Evolutionary conservation across 2,113 vertebrate species (phyloP).

Genomic region (Hystrix brachyura): DNA sequence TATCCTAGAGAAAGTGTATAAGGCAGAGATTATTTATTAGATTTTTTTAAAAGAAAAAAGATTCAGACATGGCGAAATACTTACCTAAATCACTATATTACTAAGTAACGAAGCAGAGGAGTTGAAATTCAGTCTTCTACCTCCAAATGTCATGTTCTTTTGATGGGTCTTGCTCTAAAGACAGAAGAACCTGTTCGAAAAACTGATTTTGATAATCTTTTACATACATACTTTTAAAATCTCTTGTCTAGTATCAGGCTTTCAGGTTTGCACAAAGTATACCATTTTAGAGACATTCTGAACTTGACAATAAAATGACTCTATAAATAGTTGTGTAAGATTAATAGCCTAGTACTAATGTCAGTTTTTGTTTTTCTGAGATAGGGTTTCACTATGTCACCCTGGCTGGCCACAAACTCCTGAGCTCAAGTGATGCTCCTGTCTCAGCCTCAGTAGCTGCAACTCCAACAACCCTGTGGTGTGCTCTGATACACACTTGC

Average conservation of each 20-base stretch:
- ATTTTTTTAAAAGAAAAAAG: constrained; percentile 37
- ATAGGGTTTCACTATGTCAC: background rate
- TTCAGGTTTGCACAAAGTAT: background rate
- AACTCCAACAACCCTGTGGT: background rate
- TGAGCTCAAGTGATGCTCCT: background rate
- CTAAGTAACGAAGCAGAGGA: background rate
- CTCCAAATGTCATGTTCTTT: constrained; percentile 53
- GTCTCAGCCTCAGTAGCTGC: background rate
- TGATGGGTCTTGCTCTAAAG: background rate
- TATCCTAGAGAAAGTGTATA: background rate
- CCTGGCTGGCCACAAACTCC: background rate
- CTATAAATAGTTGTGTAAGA: background rate
- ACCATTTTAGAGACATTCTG: background rate
- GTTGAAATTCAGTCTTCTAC: constrained; percentile 12
- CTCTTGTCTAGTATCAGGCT: background rate
- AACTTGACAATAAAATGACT: constrained; percentile 22
- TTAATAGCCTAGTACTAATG: background rate
- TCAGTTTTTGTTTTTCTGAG: background rate
- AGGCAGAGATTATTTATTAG: background rate
- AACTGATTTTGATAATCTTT: background rate
- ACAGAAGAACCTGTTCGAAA: constrained; percentile 40
- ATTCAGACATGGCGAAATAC: background rate
- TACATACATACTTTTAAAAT: background rate
- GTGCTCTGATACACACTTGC: background rate
- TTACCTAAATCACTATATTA: constrained; percentile 63